A percentile compares a stretch with the other conserved stretches of the same genome.
Conservation (phyloP, 2,113 vertebrate species). For the Pteruthius melanotis region DNA sequence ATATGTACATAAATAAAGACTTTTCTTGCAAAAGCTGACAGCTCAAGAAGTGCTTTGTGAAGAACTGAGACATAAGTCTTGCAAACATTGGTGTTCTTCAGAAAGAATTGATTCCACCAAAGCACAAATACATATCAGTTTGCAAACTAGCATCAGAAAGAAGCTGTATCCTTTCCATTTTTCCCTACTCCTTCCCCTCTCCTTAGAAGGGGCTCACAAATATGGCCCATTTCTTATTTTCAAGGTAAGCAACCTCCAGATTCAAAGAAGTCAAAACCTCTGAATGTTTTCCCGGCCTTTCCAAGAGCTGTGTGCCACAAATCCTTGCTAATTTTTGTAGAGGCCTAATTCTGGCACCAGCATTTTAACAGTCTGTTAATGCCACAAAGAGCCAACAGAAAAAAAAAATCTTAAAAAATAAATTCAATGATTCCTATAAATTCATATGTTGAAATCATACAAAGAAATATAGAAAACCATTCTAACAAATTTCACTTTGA, state of each 20-base stretch:
- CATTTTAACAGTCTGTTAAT: background rate
- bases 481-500: background rate
- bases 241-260: background rate
- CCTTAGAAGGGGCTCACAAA: background rate
- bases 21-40: background rate
- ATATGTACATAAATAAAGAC: rapidly evolving
- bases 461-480: background rate
- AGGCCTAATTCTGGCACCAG: background rate
- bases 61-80: background rate
- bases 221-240: background rate
- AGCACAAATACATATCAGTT: background rate
- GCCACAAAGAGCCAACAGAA: background rate
- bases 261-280: background rate
- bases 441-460: background rate
- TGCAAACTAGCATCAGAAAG: background rate
- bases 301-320: background rate
- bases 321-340: background rate
- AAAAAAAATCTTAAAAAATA: background rate
- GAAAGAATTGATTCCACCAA: background rate
- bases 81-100: background rate
- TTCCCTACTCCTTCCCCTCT: background rate
- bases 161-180: background rate
- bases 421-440: background rate
- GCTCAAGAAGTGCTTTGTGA: background rate
- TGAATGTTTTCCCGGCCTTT: background rate